Evolutionary conservation across 1,140 invertebrate genomes (phyloP).

Genomic region (Portunus trituberculatus): DNA sequence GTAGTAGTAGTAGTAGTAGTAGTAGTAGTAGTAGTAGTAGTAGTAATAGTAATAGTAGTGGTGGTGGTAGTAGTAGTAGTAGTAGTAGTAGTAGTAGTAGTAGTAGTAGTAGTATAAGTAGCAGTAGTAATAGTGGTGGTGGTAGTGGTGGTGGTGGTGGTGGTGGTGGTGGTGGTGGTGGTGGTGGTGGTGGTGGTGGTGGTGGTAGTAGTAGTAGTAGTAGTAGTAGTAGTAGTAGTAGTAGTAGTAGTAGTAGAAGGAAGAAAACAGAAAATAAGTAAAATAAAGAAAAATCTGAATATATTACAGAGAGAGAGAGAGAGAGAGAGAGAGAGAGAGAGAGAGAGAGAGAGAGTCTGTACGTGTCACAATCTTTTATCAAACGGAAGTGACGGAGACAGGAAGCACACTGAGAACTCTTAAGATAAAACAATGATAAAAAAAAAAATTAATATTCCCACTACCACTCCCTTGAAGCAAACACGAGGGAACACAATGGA

Average conservation of each 20-base stretch:
- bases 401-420: too few relatives aligned
- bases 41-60: not conserved
- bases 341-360: not conserved
- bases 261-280: not conserved
- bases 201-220: not conserved
- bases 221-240: not conserved
- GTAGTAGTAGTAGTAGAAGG: not conserved
- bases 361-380: too few relatives aligned
- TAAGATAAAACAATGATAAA: too few relatives aligned
- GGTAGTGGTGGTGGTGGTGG: too few relatives aligned
- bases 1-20: conserved; percentile 10
- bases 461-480: too few relatives aligned
- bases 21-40: not conserved
- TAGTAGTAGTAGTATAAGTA: too few relatives aligned
- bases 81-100: conserved; percentile 7
- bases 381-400: too few relatives aligned
- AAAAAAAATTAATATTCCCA: too few relatives aligned
- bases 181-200: not conserved
- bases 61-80: not conserved
- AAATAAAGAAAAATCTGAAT: not conserved
- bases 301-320: not conserved
- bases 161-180: not conserved
- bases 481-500: too few relatives aligned
- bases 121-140: not conserved
- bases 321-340: conserved; percentile 35